These are phyloP conservation scores for Sebastes steindachneri DNA, from an alignment of 2,797 vertebrate genomes.

Conservation along the genomic window DNA sequence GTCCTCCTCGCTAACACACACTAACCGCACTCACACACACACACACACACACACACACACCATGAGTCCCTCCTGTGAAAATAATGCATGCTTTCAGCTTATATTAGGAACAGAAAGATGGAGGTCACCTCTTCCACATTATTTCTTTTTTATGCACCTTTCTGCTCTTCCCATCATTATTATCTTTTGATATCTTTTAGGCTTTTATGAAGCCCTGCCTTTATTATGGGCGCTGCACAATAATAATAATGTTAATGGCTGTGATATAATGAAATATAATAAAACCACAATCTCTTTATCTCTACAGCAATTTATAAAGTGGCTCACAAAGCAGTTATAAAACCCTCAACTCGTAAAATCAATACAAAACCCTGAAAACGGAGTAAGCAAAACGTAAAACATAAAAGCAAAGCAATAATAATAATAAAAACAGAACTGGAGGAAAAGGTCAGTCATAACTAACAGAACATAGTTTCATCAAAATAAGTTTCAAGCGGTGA, in stretches of 20 bases:
- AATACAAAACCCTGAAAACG: conserved; percentile 7
- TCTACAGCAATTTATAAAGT: conserved; percentile 25
- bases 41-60: conserved; percentile 3
- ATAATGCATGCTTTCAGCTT: conserved; percentile 31
- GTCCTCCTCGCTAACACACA: not conserved
- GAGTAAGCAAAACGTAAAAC: conserved; percentile 11
- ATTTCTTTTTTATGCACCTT: conserved; percentile 13
- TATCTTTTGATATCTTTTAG: conserved; percentile 5
- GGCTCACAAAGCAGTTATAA: conserved; percentile 23
- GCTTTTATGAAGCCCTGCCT: conserved; percentile 33
- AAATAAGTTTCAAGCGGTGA: not conserved
- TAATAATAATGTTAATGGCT: conserved; percentile 43
- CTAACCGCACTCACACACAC: not conserved
- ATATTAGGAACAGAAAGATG: conserved; percentile 14
- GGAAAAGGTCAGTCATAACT: conserved; percentile 3
- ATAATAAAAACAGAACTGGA: not conserved
- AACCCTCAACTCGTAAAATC: conserved; percentile 22
- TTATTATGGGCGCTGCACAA: conserved; percentile 15
- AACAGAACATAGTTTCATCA: not conserved
- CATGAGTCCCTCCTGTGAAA: conserved; percentile 20
- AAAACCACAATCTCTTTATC: conserved; percentile 34
- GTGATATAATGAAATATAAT: conserved; percentile 34
- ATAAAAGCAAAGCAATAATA: conserved; percentile 12
- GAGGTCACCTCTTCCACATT: conserved; percentile 34
- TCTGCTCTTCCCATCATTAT: conserved; percentile 2